Percentiles rank a stretch among this genome's conserved stretches.
Evolutionary conservation across 2,888 invertebrate species (phyloP).

Genomic region (Spodoptera littoralis): DNA sequence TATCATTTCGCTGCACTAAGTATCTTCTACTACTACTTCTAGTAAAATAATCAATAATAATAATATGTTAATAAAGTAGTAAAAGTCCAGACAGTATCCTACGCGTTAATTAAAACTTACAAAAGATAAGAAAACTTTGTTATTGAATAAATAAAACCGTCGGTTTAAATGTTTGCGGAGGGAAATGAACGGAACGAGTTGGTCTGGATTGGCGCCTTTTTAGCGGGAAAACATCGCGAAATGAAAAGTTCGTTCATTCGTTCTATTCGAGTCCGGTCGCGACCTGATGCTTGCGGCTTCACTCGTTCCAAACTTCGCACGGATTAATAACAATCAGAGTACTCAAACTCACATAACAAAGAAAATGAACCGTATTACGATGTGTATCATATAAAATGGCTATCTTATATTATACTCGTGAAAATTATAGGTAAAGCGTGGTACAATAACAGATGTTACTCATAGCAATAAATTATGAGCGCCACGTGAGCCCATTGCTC

Average conservation of each 20-base stretch:
- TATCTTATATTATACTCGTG: constrained; percentile 7
- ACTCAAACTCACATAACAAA: constrained; percentile 32
- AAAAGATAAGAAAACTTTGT: constrained; percentile 69
- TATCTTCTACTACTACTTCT: too few species aligned
- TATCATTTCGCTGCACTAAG: constrained; percentile 27
- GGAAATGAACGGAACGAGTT: constrained; percentile 61
- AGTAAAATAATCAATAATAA: constrained; percentile 32
- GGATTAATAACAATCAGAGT: constrained; percentile 68
- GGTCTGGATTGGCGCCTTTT: constrained; percentile 58
- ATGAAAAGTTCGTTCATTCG: constrained; percentile 54
- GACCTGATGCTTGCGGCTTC: constrained; percentile 22
- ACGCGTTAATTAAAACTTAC: constrained; percentile 75
- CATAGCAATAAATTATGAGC: constrained; percentile 25
- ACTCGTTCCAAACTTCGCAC: constrained; percentile 61
- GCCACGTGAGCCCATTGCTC: constrained; percentile 21
- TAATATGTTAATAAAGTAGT: constrained; percentile 26
- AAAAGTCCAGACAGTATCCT: constrained; percentile 33
- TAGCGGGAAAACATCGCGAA: constrained; percentile 42
- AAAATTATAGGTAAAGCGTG: constrained; percentile 16
- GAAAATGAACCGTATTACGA: constrained; percentile 13
- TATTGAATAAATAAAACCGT: constrained; percentile 75
- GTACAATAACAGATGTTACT: constrained; percentile 11
- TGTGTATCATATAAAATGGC: constrained; percentile 14
- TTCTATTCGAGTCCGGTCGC: constrained; percentile 16
- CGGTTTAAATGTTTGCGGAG: constrained; percentile 61